These are phyloP conservation scores for Zosterops japonicus DNA, from an alignment of 2,113 vertebrate species.

Conservation along the genomic window DNA sequence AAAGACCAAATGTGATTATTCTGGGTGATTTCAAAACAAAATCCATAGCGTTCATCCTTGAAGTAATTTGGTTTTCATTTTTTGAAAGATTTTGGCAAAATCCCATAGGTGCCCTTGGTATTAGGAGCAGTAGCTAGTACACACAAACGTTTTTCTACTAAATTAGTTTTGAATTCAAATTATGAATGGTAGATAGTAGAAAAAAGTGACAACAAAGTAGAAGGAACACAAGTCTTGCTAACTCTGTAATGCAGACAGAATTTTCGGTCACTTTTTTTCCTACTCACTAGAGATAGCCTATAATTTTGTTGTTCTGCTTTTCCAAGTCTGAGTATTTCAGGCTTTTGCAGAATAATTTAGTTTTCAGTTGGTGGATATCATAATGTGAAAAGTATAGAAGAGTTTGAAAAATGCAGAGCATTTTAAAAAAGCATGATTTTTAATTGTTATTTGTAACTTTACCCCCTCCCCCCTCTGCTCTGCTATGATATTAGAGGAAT, in stretches of 20 bases:
- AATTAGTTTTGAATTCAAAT: neutral
- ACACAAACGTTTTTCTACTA: neutral
- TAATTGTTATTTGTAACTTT: neutral
- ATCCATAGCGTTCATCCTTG: neutral
- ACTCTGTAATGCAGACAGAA: neutral
- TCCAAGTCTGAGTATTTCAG: neutral
- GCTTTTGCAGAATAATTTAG: neutral
- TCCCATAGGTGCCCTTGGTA: neutral
- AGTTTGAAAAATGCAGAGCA: neutral
- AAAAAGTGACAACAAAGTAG: neutral
- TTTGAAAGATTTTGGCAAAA: neutral
- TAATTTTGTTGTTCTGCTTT: neutral
- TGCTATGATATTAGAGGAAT: neutral
- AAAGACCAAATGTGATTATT: neutral
- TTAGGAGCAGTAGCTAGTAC: neutral
- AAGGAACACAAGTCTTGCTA: accelerated
- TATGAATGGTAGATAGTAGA: neutral
- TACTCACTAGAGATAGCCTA: neutral
- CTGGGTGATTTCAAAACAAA: neutral
- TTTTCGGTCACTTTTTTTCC: neutral
- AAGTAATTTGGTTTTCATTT: neutral
- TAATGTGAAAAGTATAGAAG: neutral
- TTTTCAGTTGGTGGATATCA: neutral
- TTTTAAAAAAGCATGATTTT: neutral
- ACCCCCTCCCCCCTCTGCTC: neutral